Percentiles rank a stretch among this genome's conserved stretches.
Evolutionary conservation across 2,113 vertebrate species (phyloP).

Genomic region (Cichladusa arquata): DNA sequence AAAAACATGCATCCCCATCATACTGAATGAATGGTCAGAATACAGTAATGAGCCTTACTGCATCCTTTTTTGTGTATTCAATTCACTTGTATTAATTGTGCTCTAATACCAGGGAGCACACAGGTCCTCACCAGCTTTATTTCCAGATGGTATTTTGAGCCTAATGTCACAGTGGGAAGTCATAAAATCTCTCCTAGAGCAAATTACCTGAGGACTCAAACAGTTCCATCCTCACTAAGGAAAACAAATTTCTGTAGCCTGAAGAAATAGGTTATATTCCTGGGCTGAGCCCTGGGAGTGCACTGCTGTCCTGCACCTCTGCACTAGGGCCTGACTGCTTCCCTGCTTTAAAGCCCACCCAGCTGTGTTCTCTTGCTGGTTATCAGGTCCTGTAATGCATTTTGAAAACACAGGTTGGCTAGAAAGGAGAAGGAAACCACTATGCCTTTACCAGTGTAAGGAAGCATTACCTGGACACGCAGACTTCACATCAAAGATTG

Average conservation of each 20-base stretch:
- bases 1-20: not conserved
- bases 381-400: fast-evolving
- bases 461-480: not conserved
- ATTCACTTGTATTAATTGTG: slow-evolving; percentile 6
- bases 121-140: not conserved
- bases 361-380: not conserved
- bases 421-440: not conserved
- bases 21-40: not conserved
- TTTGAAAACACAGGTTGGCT: not conserved
- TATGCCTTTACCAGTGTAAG: not conserved
- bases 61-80: not conserved
- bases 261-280: not conserved
- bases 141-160: slow-evolving; percentile 50
- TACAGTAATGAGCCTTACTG: not conserved
- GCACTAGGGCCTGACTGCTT: fast-evolving
- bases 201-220: slow-evolving; percentile 36
- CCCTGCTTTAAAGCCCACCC: not conserved
- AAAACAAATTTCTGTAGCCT: not conserved
- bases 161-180: slow-evolving; percentile 33
- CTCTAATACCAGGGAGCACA: not conserved
- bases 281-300: fast-evolving
- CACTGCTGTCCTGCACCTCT: not conserved
- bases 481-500: not conserved
- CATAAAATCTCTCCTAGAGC: slow-evolving; percentile 29
- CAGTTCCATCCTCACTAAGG: not conserved